Conservation (phyloP, 2,888 invertebrate species). For the Agrenia bidenticulata region DNA sequence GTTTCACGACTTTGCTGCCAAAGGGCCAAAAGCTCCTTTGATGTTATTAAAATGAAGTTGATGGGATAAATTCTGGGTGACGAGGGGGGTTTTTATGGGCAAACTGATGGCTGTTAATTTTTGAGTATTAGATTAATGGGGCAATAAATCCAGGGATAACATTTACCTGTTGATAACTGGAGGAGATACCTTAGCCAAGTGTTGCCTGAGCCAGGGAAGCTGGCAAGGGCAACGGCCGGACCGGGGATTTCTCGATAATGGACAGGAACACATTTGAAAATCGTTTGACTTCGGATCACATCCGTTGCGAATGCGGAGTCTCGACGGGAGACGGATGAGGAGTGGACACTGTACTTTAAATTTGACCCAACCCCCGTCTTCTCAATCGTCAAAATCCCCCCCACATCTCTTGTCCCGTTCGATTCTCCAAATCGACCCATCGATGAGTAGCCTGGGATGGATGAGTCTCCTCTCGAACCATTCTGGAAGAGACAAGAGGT, state of each 20-base stretch:
- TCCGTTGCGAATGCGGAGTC: constrained; percentile 40
- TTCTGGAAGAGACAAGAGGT: background rate
- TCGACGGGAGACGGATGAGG: constrained; percentile 23
- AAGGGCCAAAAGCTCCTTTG: too few species aligned
- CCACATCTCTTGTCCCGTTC: constrained; percentile 4
- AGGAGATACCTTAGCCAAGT: constrained; percentile 78
- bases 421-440: background rate
- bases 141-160: constrained; percentile 4
- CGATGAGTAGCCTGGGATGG: too few species aligned
- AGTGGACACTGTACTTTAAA: background rate
- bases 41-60: too few species aligned
- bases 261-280: constrained; percentile 50
- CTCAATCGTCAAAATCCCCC: constrained; percentile 1
- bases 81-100: too few species aligned
- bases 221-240: constrained; percentile 68
- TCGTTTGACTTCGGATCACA: constrained; percentile 46
- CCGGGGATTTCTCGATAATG: constrained; percentile 56
- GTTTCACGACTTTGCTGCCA: too few species aligned
- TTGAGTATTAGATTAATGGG: background rate
- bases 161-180: constrained; percentile 75
- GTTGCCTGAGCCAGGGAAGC: constrained; percentile 82
- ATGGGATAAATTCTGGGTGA: too few species aligned
- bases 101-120: too few species aligned
- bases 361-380: too few species aligned
- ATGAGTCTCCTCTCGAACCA: background rate